These are phyloP conservation scores for Platysteira castanea DNA, from an alignment of 2,113 vertebrate species.

Conservation along the genomic window DNA sequence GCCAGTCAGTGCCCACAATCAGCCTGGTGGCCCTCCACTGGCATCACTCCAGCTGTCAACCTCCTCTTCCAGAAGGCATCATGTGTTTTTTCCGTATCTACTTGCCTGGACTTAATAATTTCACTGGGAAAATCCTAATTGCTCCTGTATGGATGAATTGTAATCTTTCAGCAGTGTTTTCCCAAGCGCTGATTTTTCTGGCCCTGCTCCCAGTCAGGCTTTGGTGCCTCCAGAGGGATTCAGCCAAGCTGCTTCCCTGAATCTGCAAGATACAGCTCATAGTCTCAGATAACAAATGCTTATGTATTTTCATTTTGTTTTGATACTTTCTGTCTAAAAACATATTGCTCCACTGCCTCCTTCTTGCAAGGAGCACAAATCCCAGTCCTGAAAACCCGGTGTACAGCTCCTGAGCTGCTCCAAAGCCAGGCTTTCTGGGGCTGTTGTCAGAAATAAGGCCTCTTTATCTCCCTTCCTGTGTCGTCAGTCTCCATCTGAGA, in stretches of 20 bases:
- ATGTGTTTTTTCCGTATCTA: not conserved
- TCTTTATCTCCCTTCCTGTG: not conserved
- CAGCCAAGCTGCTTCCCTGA: constrained; percentile 3
- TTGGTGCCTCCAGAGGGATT: not conserved
- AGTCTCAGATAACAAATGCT: not conserved
- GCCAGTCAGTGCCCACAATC: not conserved
- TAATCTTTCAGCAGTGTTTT: constrained; percentile 4
- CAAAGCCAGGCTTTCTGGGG: not conserved
- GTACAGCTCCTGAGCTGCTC: not conserved
- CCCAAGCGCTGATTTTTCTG: not conserved
- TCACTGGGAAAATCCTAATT: constrained; percentile 2
- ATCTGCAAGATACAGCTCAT: not conserved
- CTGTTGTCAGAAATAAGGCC: not conserved
- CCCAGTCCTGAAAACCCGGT: not conserved
- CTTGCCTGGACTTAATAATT: not conserved
- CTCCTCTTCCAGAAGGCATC: not conserved
- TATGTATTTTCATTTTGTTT: not conserved
- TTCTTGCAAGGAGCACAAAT: not conserved
- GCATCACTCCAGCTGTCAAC: not conserved
- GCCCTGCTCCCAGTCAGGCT: not conserved
- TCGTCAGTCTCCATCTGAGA: not conserved
- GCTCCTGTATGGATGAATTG: not conserved
- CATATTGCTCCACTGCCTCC: not conserved
- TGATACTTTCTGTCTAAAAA: not conserved
- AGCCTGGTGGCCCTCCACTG: not conserved